Conservation (phyloP, 2,113 vertebrate genomes). For the Pristiophorus japonicus region DNA sequence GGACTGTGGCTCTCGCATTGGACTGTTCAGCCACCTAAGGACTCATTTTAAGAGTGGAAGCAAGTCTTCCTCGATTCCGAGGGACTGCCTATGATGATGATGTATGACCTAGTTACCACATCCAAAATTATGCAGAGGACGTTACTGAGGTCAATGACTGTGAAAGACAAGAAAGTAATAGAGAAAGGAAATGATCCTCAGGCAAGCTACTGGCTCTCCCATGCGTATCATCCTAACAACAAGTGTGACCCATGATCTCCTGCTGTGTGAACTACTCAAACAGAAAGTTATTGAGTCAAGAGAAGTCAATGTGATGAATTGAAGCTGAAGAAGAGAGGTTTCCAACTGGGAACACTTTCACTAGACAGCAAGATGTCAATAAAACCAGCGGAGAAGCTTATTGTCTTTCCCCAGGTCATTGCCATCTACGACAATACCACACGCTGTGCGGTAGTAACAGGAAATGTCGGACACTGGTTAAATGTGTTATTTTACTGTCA, state of each 20-base stretch:
- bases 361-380: conserved; percentile 13
- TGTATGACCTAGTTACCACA: background rate
- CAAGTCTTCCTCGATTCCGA: no score
- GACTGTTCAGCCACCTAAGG: no score
- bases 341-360: conserved; percentile 23
- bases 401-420: conserved; percentile 31
- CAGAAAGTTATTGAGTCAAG: conserved; percentile 3
- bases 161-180: background rate
- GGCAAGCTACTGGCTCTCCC: conserved; percentile 15
- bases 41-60: no score
- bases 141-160: background rate
- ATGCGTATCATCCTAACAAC: background rate
- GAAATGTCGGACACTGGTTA: background rate
- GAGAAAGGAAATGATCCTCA: background rate
- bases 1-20: no score
- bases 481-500: background rate
- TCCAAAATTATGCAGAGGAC: background rate
- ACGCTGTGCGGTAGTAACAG: background rate
- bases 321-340: background rate
- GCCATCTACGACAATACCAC: background rate
- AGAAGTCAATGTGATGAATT: background rate
- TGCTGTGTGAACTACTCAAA: conserved; percentile 21
- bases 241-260: background rate
- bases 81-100: no score
- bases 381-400: conserved; percentile 10